phyloP scores from a whole-genome alignment of 2,888 invertebrate species.

The Rhodophaea formosa region DNA sequence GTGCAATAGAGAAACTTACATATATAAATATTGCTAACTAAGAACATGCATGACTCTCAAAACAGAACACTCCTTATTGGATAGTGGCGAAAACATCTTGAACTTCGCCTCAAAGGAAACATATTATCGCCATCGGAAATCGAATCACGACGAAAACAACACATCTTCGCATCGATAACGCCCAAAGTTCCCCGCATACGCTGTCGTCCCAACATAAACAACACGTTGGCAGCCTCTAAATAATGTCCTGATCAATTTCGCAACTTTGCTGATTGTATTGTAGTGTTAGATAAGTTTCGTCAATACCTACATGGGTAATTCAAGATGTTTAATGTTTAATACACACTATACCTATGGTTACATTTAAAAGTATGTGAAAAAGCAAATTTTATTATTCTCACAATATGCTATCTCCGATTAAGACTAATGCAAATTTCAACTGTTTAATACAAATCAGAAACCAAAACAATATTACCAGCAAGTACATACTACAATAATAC shows the following conservation, averaged over 20 bases:
- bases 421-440: no score
- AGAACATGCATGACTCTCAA: no score
- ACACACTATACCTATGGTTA: neutral
- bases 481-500: no score
- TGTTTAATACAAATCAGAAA: no score
- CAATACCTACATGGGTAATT: no score
- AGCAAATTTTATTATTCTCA: no score
- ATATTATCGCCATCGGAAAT: conserved; percentile 4
- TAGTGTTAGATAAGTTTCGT: neutral
- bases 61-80: no score
- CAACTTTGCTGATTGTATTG: neutral
- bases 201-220: conserved; percentile 14
- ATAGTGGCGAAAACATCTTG: neutral
- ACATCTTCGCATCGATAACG: conserved; percentile 12
- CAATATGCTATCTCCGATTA: no score
- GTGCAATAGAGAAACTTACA: no score
- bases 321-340: neutral
- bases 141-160: conserved; percentile 11
- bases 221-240: conserved; percentile 9
- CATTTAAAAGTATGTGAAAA: no score
- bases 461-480: no score
- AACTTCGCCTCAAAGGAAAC: neutral
- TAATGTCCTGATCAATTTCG: conserved; percentile 16
- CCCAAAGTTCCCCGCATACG: neutral
- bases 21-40: no score